phyloP scores from a whole-genome alignment of 2,797 vertebrate species.

The Chloroceryle inda region DNA sequence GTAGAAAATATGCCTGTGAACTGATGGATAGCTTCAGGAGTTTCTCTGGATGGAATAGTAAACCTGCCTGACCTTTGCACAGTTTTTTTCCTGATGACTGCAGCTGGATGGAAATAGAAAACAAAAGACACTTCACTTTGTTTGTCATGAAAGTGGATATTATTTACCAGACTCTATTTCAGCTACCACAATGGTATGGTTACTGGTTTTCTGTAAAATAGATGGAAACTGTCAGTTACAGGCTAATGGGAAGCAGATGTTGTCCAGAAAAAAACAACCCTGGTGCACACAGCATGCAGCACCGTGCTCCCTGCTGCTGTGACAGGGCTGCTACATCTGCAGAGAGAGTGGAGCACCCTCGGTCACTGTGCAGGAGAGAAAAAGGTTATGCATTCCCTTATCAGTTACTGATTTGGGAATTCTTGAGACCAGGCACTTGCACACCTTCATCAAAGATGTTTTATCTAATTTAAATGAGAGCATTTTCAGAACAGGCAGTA shows the following conservation, averaged over 20 bases:
- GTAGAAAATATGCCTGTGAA: not conserved
- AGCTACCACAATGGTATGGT: not conserved
- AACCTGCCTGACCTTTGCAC: not conserved
- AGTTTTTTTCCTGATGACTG: not conserved
- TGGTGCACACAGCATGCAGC: not conserved
- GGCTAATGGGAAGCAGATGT: constrained; percentile 30
- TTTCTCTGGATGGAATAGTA: not conserved
- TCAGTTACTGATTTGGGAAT: not conserved
- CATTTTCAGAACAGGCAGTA: not conserved
- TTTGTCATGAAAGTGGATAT: constrained; percentile 7
- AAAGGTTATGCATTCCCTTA: not conserved
- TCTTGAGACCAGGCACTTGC: not conserved
- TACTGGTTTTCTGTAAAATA: constrained; percentile 15
- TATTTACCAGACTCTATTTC: not conserved
- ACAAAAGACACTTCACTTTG: not conserved
- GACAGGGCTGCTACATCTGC: not conserved
- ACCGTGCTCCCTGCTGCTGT: not conserved
- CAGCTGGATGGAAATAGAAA: constrained; percentile 14
- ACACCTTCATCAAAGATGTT: not conserved
- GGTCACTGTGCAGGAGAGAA: not conserved
- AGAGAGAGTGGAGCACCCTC: not conserved
- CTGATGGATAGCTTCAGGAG: not conserved
- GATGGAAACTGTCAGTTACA: not conserved
- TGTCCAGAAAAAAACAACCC: not conserved
- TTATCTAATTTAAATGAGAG: not conserved